These are phyloP conservation scores for Hydropsyche tenuis DNA, from an alignment of 1,140 invertebrate genomes.

Conservation along the genomic window DNA sequence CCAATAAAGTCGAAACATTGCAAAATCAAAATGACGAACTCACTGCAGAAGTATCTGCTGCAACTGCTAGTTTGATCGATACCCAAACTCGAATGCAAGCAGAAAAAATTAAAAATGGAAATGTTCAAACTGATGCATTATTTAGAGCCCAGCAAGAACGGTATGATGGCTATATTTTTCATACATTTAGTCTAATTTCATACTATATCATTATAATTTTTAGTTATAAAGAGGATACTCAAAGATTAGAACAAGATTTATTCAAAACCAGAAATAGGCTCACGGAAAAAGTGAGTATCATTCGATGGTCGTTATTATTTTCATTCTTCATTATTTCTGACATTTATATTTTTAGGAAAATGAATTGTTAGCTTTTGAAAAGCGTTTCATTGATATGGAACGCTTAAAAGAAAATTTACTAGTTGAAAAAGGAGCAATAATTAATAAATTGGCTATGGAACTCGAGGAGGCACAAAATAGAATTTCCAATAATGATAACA, in stretches of 20 bases:
- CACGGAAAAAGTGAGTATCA: constrained; percentile 57
- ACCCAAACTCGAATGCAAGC: constrained; percentile 57
- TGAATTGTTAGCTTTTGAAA: constrained; percentile 62
- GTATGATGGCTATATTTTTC: constrained; percentile 50
- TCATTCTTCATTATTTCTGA: neutral
- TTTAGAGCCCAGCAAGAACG: constrained; percentile 61
- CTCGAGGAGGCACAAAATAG: constrained; percentile 61
- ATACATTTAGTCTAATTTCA: neutral
- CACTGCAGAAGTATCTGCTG: constrained; percentile 54
- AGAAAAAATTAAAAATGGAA: constrained; percentile 52
- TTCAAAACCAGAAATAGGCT: constrained; percentile 58
- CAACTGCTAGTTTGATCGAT: constrained; percentile 57
- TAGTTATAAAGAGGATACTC: constrained; percentile 60
- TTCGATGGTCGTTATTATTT: neutral
- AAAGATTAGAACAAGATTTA: constrained; percentile 59
- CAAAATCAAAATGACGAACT: constrained; percentile 58
- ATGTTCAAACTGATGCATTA: constrained; percentile 58
- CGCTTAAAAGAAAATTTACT: constrained; percentile 62
- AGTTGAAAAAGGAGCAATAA: constrained; percentile 63
- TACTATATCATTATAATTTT: constrained; percentile 43
- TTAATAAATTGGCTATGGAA: constrained; percentile 61
- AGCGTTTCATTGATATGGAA: constrained; percentile 62
- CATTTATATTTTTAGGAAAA: constrained; percentile 54
- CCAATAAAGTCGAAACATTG: constrained; percentile 53
- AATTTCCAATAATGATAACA: constrained; percentile 52